These are phyloP conservation scores for Ardeotis arabs DNA, from an alignment of 2,113 vertebrate genomes.

Conservation along the genomic window DNA sequence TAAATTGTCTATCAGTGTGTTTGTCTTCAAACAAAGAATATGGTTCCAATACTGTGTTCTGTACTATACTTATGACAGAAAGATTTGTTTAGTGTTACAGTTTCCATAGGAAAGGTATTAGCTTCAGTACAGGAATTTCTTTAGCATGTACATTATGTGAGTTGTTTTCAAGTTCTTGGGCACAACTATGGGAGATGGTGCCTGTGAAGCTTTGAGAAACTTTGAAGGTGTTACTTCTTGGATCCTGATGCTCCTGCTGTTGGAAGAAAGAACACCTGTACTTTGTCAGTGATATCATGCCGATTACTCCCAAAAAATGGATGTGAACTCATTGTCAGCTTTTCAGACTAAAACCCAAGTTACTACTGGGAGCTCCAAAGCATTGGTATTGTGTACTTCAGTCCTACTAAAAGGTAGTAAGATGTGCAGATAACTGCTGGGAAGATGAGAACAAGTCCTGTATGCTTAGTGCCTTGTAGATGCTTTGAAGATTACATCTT, in stretches of 20 bases:
- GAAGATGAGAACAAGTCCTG: background rate
- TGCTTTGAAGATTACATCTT: background rate
- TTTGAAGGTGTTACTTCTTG: background rate
- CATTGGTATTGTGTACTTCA: background rate
- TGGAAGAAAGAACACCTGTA: background rate
- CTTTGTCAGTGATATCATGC: background rate
- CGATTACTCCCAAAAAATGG: background rate
- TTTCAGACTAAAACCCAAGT: background rate
- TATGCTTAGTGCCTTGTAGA: background rate
- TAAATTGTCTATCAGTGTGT: background rate
- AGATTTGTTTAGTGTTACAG: background rate
- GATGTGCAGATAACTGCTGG: background rate
- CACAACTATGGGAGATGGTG: background rate
- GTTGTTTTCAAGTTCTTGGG: background rate
- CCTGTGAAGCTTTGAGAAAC: background rate
- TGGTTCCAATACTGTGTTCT: background rate
- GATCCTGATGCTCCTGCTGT: background rate
- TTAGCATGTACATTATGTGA: background rate
- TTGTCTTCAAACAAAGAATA: background rate
- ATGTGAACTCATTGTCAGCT: background rate
- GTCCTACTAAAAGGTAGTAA: background rate
- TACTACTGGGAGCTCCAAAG: background rate
- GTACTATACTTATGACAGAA: background rate
- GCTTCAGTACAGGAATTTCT: background rate
- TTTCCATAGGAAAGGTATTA: background rate